Base-by-base conservation (phyloP, 2,888 invertebrate genomes). In the Lobophora halterata region DNA sequence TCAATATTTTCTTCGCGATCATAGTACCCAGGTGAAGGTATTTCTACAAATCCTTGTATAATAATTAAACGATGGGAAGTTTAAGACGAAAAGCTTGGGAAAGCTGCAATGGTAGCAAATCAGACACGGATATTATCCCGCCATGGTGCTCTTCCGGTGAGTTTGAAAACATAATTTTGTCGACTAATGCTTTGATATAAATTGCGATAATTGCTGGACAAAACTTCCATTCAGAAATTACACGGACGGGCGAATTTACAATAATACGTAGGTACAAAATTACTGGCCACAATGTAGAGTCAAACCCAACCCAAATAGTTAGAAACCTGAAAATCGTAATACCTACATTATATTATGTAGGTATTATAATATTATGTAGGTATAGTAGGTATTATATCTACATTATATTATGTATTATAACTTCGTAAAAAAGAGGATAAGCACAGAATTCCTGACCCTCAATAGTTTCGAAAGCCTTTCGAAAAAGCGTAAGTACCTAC, bases 141-240 rank as follows among this genome's bases (percentile, higher is more conserved):
- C 81, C 79, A 52, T 80, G 79, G 80, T 80, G 81, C 44, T 78
- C 77, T 7, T 71, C 75, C 56, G 67, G 78, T 77, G 45, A 57
- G 66, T 55, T 27, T 23, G 9, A 8, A 27, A 20, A 10, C 5
- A 17, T 18, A 1, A 12, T 11, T 13, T 3, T 17, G 2, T n/a
- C n/a, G n/a, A n/a, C n/a, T n/a, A n/a, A n/a, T n/a, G n/a, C n/a
- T n/a, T n/a, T n/a, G n/a, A n/a, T n/a, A n/a, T n/a, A 18, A 18
- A 11, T 28, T 18, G 6, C 20, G 13, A 19, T 17, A 1, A 21
- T 23, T 31, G 11, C n/a, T 23, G 3, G 24, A 23, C 11, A 3
- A 12, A 18, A 31, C 24, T 23, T 31, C n/a, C n/a, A 21, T 30
- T 32, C 1, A 25, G 5, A 25, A 18, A 24, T 14, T 9, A 16